Percentiles rank a stretch among this genome's conserved stretches.
Evolutionary conservation across 1,140 invertebrate species (phyloP).

Genomic region (Atopsyche davidsoni): DNA sequence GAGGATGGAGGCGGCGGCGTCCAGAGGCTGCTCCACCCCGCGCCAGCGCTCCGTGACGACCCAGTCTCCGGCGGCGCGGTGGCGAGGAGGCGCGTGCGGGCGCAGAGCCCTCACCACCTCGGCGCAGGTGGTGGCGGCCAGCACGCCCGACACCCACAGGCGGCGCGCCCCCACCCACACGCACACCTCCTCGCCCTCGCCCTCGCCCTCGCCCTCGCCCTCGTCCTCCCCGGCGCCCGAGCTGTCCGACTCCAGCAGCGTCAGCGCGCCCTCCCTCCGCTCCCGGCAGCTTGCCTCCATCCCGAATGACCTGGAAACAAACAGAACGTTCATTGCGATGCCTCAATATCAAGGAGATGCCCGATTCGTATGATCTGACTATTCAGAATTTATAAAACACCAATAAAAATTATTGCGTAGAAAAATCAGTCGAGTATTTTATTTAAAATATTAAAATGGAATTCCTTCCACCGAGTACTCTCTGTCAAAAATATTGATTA

Average conservation of each 20-base stretch:
- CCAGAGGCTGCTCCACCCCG: constrained; percentile 64
- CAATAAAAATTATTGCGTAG: no score
- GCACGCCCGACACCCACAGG: constrained; percentile 73
- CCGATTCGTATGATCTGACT: no score
- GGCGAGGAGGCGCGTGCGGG: constrained; percentile 24
- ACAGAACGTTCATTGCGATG: no score
- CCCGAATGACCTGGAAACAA: constrained; percentile 5
- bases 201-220: constrained; percentile 36
- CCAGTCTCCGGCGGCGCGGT: constrained; percentile 46
- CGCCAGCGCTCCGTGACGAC: constrained; percentile 59
- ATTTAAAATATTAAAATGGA: no score
- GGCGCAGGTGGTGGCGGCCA: constrained; percentile 67
- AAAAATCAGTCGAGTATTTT: no score
- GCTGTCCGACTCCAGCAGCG: no score
- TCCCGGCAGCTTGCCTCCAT: constrained; percentile 9
- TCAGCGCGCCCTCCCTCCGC: neutral
- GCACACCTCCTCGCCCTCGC: constrained; percentile 62
- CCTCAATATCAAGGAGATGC: no score
- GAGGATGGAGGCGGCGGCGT: constrained; percentile 60
- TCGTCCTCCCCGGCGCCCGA: neutral
- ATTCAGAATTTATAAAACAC: no score
- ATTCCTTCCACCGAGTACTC: no score
- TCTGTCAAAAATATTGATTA: no score
- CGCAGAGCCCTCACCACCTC: constrained; percentile 65
- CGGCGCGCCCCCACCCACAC: constrained; percentile 69